Conservation (phyloP, 2,797 vertebrate genomes). For the Emydoidea blandingii region DNA sequence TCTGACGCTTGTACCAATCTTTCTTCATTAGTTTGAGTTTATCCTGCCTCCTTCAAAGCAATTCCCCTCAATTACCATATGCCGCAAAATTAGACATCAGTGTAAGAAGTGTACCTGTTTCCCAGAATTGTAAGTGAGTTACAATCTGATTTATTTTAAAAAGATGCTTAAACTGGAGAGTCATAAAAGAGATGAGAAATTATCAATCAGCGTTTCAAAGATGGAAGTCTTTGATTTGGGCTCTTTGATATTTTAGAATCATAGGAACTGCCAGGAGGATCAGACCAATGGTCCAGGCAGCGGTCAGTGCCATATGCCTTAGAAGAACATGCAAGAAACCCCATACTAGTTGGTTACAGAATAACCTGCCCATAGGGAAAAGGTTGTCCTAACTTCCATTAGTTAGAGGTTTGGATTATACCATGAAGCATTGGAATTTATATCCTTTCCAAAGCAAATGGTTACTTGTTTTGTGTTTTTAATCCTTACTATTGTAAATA, state of each 20-base stretch:
- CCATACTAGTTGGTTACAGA: neutral
- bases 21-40: neutral
- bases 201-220: neutral
- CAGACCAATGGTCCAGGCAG: neutral
- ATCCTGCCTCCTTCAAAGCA: neutral
- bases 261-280: neutral
- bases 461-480: fast-evolving
- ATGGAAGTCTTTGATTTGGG: neutral
- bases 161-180: neutral
- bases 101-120: neutral
- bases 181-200: neutral
- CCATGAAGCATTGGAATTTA: neutral
- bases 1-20: neutral
- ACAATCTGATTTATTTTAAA: neutral
- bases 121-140: neutral
- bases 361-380: neutral
- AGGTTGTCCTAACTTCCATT: neutral
- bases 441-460: neutral
- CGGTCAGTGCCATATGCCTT: neutral
- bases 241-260: neutral
- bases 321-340: neutral
- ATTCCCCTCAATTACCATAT: neutral
- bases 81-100: neutral
- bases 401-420: neutral
- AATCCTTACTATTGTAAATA: neutral